Evolutionary conservation across 1,140 invertebrate genomes (phyloP), one percentile per base, ranked within the genome.

Genomic region (Halyomorpha halys): DNA sequence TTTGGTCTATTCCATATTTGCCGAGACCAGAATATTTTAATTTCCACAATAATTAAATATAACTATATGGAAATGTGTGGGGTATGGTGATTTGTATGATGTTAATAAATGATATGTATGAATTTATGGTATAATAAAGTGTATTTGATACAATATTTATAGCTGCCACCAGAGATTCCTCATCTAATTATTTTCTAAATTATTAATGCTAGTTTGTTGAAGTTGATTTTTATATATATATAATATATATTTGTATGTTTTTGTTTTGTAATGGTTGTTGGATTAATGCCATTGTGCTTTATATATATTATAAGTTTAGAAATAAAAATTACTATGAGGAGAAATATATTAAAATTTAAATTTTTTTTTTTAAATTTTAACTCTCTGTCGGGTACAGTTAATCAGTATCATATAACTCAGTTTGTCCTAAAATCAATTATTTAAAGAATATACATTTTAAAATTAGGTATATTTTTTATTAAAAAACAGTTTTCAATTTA

Each of bases 131-230:
- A 19, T 19, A 19, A 49, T 49, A 49, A 49, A 49, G 21, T 49
- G 47, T 49, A 49, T 49, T 49, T 49, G 47, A 49, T 49, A 49
- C 47, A 49, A 49, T 49, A 49, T 49, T 49, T 49, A 49, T 49
- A 49, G 47, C 47, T 49, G 47, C 47, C 47, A 49, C 47, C 47
- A 49, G 47, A 49, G 47, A 49, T 49, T 49, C 21, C 21, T 49
- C 47, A 39, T 49, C 21, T 49, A 49, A 49, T 49, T 49, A 49
- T 49, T 49, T 49, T 49, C 47, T 49, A 49, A 49, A 49, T 49
- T 49, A 49, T 49, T 49, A 49, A 49, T 49, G 6, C n/a, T 49
- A 49, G 47, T 49, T 49, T 49, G 47, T 49, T 49, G 34, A 39
- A 39, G 34, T 39, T 39, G 34, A 39, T 39, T 39, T 39, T 39